A percentile compares a stretch with the other conserved stretches of the same genome.
Evolutionary conservation across 2,797 vertebrate species (phyloP).

Genomic region (Bucorvus abyssinicus): DNA sequence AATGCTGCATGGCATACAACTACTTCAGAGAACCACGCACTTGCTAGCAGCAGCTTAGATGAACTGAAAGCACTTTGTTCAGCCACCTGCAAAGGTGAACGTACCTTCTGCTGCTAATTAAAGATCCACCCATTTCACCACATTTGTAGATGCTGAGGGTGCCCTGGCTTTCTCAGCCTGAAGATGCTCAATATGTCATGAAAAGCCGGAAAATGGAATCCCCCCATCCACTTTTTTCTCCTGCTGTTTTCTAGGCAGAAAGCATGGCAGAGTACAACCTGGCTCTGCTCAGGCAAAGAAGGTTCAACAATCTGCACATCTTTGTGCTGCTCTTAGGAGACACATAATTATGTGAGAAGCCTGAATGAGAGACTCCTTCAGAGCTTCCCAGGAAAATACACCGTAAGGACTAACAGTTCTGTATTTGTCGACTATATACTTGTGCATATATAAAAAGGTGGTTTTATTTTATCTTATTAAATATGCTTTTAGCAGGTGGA

Average conservation of each 20-base stretch:
- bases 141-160: background rate
- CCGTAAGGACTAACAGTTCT: background rate
- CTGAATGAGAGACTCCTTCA: background rate
- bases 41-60: background rate
- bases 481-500: background rate
- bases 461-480: constrained; percentile 28
- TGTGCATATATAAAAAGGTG: background rate
- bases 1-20: background rate
- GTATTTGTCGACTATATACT: background rate
- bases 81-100: background rate
- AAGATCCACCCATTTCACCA: background rate
- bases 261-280: background rate
- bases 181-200: background rate
- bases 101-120: background rate
- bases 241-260: background rate
- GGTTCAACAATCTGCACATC: background rate
- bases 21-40: background rate
- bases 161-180: background rate
- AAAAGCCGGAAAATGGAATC: background rate
- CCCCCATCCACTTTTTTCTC: background rate
- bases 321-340: background rate
- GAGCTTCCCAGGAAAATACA: background rate
- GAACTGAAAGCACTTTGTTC: background rate
- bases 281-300: background rate
- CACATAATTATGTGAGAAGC: background rate